phyloP scores from a whole-genome alignment of 2,113 vertebrate genomes.

The Anolis sagrei region DNA sequence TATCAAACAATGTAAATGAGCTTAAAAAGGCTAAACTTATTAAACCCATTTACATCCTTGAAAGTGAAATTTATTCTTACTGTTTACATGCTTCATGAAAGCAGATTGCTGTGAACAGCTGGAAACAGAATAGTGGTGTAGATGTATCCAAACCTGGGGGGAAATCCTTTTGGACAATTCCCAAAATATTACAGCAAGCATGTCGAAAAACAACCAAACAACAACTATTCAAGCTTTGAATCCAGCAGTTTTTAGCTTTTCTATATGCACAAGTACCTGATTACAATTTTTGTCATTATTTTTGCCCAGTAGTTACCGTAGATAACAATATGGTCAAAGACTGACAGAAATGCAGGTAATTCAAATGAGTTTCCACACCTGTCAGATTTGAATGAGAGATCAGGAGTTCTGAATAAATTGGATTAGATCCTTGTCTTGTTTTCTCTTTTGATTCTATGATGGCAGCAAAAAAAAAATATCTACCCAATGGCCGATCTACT shows the following conservation, averaged over 20 bases:
- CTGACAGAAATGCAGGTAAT: background rate
- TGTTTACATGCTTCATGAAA: background rate
- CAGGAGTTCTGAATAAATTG: background rate
- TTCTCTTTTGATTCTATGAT: background rate
- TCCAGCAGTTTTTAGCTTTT: too few relatives aligned
- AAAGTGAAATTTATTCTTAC: too few relatives aligned
- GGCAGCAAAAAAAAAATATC: slow-evolving; percentile 10
- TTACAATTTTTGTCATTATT: background rate
- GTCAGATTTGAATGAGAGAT: background rate
- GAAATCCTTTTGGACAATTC: too few relatives aligned
- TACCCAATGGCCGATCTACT: fast-evolving
- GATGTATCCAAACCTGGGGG: too few relatives aligned
- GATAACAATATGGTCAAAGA: background rate
- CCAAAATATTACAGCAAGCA: too few relatives aligned
- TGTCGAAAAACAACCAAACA: too few relatives aligned
- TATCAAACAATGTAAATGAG: too few relatives aligned
- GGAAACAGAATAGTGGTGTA: background rate
- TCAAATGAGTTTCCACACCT: background rate
- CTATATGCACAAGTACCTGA: background rate
- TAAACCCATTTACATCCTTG: too few relatives aligned
- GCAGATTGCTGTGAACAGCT: background rate
- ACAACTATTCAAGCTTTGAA: too few relatives aligned
- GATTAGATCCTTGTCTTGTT: background rate
- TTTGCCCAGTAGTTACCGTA: background rate
- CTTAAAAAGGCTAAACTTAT: too few relatives aligned